phyloP scores from a whole-genome alignment of 2,888 invertebrate species.

The Coremacera marginata region DNA sequence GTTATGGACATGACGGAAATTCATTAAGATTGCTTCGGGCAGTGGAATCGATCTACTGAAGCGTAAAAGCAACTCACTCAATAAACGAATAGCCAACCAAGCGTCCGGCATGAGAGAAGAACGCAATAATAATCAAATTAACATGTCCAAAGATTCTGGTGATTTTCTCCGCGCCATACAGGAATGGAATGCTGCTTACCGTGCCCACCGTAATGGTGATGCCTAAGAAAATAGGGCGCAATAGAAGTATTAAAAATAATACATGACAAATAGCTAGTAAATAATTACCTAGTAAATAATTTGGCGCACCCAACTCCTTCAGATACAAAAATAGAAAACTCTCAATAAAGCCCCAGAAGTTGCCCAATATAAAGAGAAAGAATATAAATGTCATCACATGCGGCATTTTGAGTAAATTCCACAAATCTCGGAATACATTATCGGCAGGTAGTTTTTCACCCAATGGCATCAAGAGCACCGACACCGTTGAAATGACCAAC shows the following conservation, averaged over 20 bases:
- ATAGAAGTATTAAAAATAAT: constrained; percentile 12
- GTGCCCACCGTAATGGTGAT: constrained; percentile 89
- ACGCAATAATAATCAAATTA: constrained; percentile 86
- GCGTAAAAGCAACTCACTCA: constrained; percentile 73
- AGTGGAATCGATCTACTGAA: neutral
- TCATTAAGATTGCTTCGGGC: constrained; percentile 10
- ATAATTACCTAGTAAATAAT: constrained; percentile 84
- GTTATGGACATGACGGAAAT: constrained; percentile 27
- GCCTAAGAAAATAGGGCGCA: constrained; percentile 68
- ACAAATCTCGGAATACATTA: constrained; percentile 81
- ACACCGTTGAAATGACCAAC: constrained; percentile 78
- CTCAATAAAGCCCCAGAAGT: constrained; percentile 91
- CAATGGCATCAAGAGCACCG: constrained; percentile 83
- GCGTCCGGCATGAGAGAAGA: constrained; percentile 86
- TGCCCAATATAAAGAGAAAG: constrained; percentile 85
- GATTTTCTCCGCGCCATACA: constrained; percentile 87
- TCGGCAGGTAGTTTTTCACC: constrained; percentile 83
- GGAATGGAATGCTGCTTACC: constrained; percentile 84
- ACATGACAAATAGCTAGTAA: constrained; percentile 74
- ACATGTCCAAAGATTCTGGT: constrained; percentile 85
- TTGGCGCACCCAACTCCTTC: constrained; percentile 85
- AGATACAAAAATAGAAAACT: constrained; percentile 89
- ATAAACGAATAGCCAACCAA: constrained; percentile 88
- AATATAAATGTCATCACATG: constrained; percentile 85
- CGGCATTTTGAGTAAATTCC: constrained; percentile 81